Evolutionary conservation across 92 coral and sea anemone genomes (phyloP).

Genomic region (Parazoanthus darwini): DNA sequence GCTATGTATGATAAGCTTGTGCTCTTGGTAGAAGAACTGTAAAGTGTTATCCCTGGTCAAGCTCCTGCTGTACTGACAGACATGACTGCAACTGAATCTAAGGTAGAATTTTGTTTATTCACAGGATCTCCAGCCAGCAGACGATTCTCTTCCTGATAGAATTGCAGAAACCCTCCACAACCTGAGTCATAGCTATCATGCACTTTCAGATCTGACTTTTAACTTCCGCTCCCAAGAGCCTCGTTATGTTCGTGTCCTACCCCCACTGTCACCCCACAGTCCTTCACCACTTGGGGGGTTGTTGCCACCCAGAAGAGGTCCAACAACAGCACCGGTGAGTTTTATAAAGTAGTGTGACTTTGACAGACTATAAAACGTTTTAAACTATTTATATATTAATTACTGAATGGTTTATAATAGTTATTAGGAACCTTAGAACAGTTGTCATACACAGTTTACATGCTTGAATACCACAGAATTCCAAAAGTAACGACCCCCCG

Average conservation of each 20-base stretch:
- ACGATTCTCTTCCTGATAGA: constrained; percentile 92
- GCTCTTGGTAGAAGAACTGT: neutral
- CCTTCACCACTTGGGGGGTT: constrained; percentile 60
- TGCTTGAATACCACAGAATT: too few species aligned
- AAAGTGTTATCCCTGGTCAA: neutral
- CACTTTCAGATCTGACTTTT: constrained; percentile 92
- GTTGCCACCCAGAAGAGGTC: constrained; percentile 25
- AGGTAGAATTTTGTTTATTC: neutral
- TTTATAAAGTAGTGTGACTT: neutral
- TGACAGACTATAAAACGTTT: too few species aligned
- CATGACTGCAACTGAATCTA: neutral
- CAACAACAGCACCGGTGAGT: constrained; percentile 20
- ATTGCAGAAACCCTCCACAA: constrained; percentile 94
- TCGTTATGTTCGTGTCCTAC: constrained; percentile 74
- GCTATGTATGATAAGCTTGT: too few species aligned
- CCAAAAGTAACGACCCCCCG: too few species aligned
- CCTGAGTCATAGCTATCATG: constrained; percentile 97
- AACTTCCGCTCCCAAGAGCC: constrained; percentile 92
- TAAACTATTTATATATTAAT: too few species aligned
- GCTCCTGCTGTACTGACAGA: neutral
- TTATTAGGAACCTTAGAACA: too few species aligned
- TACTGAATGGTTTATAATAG: too few species aligned
- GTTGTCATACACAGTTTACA: too few species aligned
- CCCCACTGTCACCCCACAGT: constrained; percentile 79
- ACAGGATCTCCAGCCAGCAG: constrained; percentile 79